phyloP scores from a whole-genome alignment of 2,888 invertebrate genomes.

The Eristalinus sepulchralis region DNA sequence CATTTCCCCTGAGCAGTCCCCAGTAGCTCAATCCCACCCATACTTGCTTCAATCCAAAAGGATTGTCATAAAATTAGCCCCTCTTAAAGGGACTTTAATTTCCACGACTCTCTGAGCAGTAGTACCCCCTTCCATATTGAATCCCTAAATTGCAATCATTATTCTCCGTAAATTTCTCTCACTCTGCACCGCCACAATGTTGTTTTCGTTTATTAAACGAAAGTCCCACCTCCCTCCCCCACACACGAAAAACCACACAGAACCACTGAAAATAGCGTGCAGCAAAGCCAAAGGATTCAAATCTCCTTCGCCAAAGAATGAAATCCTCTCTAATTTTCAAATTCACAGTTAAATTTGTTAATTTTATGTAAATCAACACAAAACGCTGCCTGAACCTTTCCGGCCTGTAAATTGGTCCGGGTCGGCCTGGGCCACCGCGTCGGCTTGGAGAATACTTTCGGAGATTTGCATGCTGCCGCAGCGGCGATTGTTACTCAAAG shows the following conservation, averaged over 20 bases:
- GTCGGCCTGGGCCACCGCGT: not conserved
- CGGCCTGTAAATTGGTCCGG: not conserved
- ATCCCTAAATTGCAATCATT: not conserved
- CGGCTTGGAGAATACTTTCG: slow-evolving; percentile 12
- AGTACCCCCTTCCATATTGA: not conserved
- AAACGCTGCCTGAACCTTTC: not conserved
- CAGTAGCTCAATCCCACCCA: no score
- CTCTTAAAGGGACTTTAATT: no score
- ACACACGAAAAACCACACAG: not conserved
- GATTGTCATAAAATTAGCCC: no score
- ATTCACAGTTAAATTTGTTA: slow-evolving; percentile 52
- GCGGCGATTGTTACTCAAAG: slow-evolving; percentile 21
- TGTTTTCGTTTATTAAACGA: not conserved
- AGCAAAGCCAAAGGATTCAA: slow-evolving; percentile 1
- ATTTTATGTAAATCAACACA: slow-evolving; percentile 57
- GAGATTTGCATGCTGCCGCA: slow-evolving; percentile 18
- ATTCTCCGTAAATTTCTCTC: not conserved
- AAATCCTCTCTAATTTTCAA: slow-evolving; percentile 49
- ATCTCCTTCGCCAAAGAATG: slow-evolving; percentile 8
- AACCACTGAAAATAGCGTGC: not conserved
- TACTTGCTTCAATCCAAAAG: no score
- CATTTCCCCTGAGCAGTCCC: no score
- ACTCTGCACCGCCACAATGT: not conserved
- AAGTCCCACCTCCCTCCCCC: not conserved
- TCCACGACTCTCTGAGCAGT: no score